Base-by-base conservation (phyloP, 2,888 invertebrate genomes). In the Dione vanillae region DNA sequence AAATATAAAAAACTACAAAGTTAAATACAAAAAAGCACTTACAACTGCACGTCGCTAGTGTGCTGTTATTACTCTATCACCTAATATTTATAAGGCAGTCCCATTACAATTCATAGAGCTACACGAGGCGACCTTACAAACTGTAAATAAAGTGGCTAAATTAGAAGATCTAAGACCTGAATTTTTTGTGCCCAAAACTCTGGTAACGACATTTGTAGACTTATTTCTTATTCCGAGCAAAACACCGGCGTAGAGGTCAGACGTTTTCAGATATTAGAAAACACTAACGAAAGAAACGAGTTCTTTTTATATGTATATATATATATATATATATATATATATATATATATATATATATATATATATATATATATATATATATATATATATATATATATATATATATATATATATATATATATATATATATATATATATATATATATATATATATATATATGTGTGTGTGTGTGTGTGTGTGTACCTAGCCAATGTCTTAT, bases 191-290 rank as follows among this genome's bases (percentile, higher is more conserved):
- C 19, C 12, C 52, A 67, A 65, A 27, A 66, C 68, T 66, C 68
- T 67, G 27, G 62, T 69, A 71, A 74, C 70, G 64, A 65, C 66
- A 70, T 75, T 70, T 65, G 66, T 56, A 72, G 65, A 67, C 70
- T 65, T 75, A 67, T 73, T 76, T 69, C 69, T 74, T 75, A 75
- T 78, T 76, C 75, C n/a, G 62, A 67, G 69, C 73, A 74, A 74
- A 71, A 47, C 72, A 64, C 40, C 67, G 72, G 37, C 59, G 59
- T 69, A 64, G 72, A 75, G 74, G 76, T 75, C 75, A 75, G 73
- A 73, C 74, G 70, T 69, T 67, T 62, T 27, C 43, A 43, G 43
- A 61, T 43, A 61, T 45, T 59, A 27, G 20, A 20, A 45, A 43
- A 43, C n/a, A 6, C 35, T 54, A 43, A 27, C 41, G 20, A 61